Evolutionary conservation across 2,888 invertebrate species (phyloP).

Genomic region (Tethea ocularis): DNA sequence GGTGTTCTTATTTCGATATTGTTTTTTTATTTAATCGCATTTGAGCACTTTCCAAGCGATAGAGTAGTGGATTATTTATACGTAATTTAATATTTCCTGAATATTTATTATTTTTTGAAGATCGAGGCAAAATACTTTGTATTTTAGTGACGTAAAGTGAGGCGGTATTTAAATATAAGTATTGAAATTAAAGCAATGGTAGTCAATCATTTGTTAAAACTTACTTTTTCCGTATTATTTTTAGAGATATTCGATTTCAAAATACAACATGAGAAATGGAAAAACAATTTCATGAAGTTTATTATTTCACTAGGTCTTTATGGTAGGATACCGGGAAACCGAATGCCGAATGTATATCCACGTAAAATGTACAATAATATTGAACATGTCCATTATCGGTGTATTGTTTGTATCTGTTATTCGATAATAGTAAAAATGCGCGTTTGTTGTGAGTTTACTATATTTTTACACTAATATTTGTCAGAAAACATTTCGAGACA

Average conservation of each 20-base stretch:
- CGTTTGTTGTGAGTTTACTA: background rate
- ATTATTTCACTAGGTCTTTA: background rate
- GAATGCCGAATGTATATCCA: background rate
- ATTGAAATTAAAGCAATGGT: conserved; percentile 22
- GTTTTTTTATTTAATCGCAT: conserved; percentile 13
- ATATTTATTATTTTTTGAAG: no score
- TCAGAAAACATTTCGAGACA: background rate
- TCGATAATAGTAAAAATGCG: background rate
- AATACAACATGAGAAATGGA: background rate
- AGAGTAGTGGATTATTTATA: background rate
- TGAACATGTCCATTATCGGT: background rate
- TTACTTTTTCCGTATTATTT: conserved; percentile 23
- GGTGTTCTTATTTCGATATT: conserved; percentile 29
- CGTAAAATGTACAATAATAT: background rate
- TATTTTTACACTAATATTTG: background rate
- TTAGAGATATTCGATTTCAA: conserved; percentile 17
- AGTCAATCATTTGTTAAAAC: background rate
- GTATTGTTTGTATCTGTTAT: background rate
- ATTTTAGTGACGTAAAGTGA: no score
- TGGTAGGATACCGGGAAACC: background rate
- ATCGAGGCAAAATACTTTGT: no score
- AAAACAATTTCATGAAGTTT: background rate
- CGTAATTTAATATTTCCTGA: no score
- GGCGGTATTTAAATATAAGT: no score
- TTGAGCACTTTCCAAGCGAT: background rate